A percentile compares a stretch with the other conserved stretches of the same genome.
Evolutionary conservation across 2,797 vertebrate genomes (phyloP).

Genomic region (Coregonus ussuriensis): DNA sequence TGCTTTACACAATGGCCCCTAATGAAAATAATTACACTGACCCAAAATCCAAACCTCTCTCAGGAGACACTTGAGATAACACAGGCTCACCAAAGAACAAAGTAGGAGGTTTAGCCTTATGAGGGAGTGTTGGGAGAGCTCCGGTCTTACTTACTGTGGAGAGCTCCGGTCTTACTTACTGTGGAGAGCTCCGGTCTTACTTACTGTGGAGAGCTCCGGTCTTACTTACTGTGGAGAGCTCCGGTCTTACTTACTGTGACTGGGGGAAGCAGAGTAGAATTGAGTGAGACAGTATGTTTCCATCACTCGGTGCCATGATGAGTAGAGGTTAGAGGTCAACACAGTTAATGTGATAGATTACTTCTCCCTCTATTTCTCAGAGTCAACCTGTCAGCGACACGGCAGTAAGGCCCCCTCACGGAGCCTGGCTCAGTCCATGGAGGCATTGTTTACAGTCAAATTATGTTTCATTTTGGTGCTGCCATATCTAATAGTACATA

Average conservation of each 20-base stretch:
- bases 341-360: too few relatives aligned
- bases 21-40: constrained; percentile 27
- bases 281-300: background rate
- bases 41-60: constrained; percentile 4
- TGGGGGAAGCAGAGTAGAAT: background rate
- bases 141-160: too few relatives aligned
- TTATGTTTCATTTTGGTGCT: background rate
- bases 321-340: background rate
- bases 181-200: too few relatives aligned
- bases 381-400: background rate
- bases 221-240: too few relatives aligned
- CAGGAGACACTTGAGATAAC: background rate
- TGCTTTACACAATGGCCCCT: constrained; percentile 15
- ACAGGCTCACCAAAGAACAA: background rate
- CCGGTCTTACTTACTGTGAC: background rate
- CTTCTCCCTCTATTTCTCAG: background rate
- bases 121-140: too few relatives aligned
- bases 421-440: background rate
- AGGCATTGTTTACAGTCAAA: background rate
- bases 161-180: too few relatives aligned
- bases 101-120: background rate
- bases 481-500: background rate
- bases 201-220: too few relatives aligned
- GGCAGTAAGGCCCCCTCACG: background rate
- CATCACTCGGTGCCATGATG: background rate